phyloP scores from a whole-genome alignment of 2,113 vertebrate genomes.

The Catharus bicknelli region DNA sequence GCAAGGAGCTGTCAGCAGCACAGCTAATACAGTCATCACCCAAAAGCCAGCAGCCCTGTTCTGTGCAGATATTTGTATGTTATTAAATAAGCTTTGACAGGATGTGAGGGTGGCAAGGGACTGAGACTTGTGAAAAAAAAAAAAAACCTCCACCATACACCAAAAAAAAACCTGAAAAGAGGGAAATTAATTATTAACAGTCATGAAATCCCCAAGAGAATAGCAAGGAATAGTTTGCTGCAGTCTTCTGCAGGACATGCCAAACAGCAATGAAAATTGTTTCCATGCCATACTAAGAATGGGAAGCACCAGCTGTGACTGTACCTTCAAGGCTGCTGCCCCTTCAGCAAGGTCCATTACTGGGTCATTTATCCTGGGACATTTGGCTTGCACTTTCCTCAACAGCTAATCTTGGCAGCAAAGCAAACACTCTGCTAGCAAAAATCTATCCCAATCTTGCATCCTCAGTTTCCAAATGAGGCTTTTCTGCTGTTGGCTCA shows the following conservation, averaged over 20 bases:
- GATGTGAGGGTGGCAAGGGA: background rate
- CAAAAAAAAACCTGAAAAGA: background rate
- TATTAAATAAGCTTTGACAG: background rate
- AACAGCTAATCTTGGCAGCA: background rate
- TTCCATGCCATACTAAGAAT: background rate
- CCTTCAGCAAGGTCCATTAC: background rate
- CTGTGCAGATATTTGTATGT: background rate
- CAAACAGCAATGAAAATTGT: background rate
- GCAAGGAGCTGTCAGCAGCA: constrained; percentile 23
- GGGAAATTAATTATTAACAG: background rate
- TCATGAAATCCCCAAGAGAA: background rate
- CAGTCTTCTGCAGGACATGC: background rate
- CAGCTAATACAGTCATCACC: constrained; percentile 14
- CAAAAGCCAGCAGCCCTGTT: background rate
- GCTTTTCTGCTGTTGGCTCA: background rate
- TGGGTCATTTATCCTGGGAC: background rate
- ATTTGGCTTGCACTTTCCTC: background rate
- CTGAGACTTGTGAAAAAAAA: background rate
- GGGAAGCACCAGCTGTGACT: background rate
- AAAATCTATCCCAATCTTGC: background rate
- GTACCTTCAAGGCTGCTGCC: background rate
- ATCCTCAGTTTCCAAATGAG: background rate
- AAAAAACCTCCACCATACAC: background rate
- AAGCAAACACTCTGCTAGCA: background rate
- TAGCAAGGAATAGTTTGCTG: background rate